Percentiles rank a stretch among this genome's conserved stretches.
Conservation (phyloP, 2,888 invertebrate genomes). For the Abrostola triplasia region DNA sequence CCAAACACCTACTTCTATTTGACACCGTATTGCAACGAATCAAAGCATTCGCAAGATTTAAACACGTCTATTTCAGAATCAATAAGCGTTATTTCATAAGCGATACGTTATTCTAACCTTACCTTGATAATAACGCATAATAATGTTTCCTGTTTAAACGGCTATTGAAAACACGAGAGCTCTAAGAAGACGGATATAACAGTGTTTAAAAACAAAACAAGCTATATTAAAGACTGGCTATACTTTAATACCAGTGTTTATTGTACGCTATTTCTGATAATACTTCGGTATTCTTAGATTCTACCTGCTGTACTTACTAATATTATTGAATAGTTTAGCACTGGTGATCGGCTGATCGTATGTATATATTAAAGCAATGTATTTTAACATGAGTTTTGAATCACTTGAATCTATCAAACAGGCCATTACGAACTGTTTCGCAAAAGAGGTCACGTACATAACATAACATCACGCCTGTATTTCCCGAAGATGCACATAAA, state of each 20-base stretch:
- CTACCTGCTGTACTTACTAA: conserved; percentile 16
- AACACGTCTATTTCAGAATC: conserved; percentile 37
- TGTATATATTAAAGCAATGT: too few species aligned
- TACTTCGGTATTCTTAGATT: conserved; percentile 22
- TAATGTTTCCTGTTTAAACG: conserved; percentile 41
- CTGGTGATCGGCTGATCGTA: too few species aligned
- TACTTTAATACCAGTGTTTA: conserved; percentile 33
- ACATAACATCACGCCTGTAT: too few species aligned
- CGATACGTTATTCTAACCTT: conserved; percentile 23
- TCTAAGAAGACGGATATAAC: conserved; percentile 32
- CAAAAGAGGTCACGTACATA: conserved; percentile 51
- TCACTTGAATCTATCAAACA: too few species aligned
- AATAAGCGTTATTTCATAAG: conserved; percentile 40
- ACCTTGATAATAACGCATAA: conserved; percentile 47
- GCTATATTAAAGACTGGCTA: conserved; percentile 22
- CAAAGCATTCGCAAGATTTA: conserved; percentile 16
- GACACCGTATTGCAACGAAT: conserved; percentile 20
- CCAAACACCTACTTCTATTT: conserved; percentile 6
- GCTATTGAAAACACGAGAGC: conserved; percentile 38
- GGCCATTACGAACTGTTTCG: conserved; percentile 41
- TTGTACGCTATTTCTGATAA: conserved; percentile 37
- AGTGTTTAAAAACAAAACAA: conserved; percentile 41
- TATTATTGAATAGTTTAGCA: too few species aligned
- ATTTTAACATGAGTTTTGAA: too few species aligned
- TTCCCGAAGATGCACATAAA: neutral